A percentile compares a stretch with the other conserved stretches of the same genome.
These are phyloP conservation scores for Patiria miniata DNA, from an alignment of 35 echinoderm and acorn worm genomes.

Conservation along the genomic window DNA sequence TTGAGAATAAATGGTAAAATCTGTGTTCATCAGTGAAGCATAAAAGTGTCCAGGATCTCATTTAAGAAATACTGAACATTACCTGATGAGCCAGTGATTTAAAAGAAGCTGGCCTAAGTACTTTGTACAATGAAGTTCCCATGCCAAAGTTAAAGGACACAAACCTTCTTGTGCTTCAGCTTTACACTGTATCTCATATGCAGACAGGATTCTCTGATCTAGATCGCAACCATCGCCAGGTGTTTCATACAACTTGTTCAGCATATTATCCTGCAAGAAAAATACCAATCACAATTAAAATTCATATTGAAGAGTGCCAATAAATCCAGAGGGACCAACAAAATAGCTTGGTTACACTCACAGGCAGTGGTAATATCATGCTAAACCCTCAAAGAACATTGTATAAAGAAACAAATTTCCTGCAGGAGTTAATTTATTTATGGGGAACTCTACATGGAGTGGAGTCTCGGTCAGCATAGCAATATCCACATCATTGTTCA, in stretches of 20 bases:
- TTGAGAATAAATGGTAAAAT: background rate
- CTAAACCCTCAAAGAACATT: background rate
- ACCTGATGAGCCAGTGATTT: no score
- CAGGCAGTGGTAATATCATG: background rate
- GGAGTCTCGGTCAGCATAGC: no score
- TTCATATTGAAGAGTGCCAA: background rate
- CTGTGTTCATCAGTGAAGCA: background rate
- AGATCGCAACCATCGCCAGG: conserved; percentile 78
- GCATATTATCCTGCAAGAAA: conserved; percentile 43
- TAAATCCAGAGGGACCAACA: background rate
- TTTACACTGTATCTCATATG: conserved; percentile 86
- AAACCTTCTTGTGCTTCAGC: conserved; percentile 98
- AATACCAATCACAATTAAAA: conserved; percentile 16
- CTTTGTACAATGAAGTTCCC: no score
- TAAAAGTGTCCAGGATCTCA: background rate
- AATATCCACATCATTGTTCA: no score
- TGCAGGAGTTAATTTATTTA: no score
- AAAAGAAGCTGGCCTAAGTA: no score
- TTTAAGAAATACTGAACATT: no score
- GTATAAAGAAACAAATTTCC: background rate
- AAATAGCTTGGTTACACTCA: background rate
- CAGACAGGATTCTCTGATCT: conserved; percentile 69
- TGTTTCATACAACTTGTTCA: conserved; percentile 72
- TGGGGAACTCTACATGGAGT: no score
- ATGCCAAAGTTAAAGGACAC: background rate